Base-by-base conservation (phyloP, 2,888 invertebrate species). In the Eilema depressum region DNA sequence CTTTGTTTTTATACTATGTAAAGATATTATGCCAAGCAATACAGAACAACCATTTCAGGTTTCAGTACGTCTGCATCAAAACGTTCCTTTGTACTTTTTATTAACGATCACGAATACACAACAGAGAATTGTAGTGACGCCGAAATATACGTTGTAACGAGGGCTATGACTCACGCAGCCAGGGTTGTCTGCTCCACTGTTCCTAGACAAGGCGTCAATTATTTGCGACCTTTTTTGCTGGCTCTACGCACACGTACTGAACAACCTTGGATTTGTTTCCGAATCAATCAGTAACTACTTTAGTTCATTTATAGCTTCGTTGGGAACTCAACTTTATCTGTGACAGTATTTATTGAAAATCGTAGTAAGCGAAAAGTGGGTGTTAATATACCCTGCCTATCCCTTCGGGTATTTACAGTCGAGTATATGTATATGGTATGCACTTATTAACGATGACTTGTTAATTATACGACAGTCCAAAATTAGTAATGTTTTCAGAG, bases 161-260 rank as follows among this genome's bases (percentile, higher is more conserved):
- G 76, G 74, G 82, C 74, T 76, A 77, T 83, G 77, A 83, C 28
- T 76, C 77, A 83, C 61, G 23, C 63, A 56, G 26, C 56, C 75
- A 71, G 75, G 75, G 82, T 65, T 75, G 70, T 64, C 65, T 57
- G 66, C 33, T 28, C 30, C 56, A 61, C 62, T 69, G 65, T 79
- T 82, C 71, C 71, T 74, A 77, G 75, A 77, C 72, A 63, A 70
- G 69, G 66, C 76, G 73, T 74, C 75, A 63, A 57, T 64, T 65
- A 60, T 26, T 26, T 33, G 70, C 70, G 68, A 69, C 78, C 76
- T 81, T 78, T 75, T 75, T 73, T 70, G 67, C 37, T 60, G 33
- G 62, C 65, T 69, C 62, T 73, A 63, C 63, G 59, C 62, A 68
- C 62, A 68, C 63, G 63, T 69, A 63, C 70, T n/a, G n/a, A n/a